Base-by-base conservation (phyloP, 2,888 invertebrate genomes). In the Drosophila peninsularis region DNA sequence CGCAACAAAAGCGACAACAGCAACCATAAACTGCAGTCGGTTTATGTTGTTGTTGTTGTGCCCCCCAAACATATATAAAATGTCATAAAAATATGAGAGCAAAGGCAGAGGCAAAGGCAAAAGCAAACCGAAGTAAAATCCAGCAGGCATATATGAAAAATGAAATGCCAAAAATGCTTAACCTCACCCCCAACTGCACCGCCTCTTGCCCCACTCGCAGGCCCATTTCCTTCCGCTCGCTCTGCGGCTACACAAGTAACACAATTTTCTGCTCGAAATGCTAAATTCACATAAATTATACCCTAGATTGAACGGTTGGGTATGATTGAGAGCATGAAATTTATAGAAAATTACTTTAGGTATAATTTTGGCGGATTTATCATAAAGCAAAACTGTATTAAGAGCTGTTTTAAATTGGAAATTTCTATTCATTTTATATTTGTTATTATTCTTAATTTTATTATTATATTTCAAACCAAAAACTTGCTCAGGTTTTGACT, bases 231-330 rank as follows among this genome's bases (percentile, higher is more conserved):
- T 10, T 14, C 30, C 62, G n/a, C 9, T 13, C 24, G 17, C 37
- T 24, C 32, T 54, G 44, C 36, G 64, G 71, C 71, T 62, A 44
- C 64, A 68, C 70, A 70, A 81, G 84, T 60, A 81, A 83, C 79
- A 83, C 78, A 78, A 81, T 81, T 81, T 81, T 83, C 81, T 63
- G 81, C 81, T 61, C 71, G 81, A 76, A 76, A 81, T 71, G 54
- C 63, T 57, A 78, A 80, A 76, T 75, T 71, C 71, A 63, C 80
- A 77, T 74, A 68, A 49, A 63, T 61, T 62, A 57, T 63, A 53
- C 75, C 44, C 80, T 71, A 34, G 1, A 30, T 17, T 5, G 30
- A 7, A 47, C 39, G 11, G 41, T 0, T 14, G 44, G 42, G 24
- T 11, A 0, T 9, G 3, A 1, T 30, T 5, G 34, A 13, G 21